Base-by-base conservation (phyloP, 2,113 vertebrate species). In the Phrynocephalus versicolor region DNA sequence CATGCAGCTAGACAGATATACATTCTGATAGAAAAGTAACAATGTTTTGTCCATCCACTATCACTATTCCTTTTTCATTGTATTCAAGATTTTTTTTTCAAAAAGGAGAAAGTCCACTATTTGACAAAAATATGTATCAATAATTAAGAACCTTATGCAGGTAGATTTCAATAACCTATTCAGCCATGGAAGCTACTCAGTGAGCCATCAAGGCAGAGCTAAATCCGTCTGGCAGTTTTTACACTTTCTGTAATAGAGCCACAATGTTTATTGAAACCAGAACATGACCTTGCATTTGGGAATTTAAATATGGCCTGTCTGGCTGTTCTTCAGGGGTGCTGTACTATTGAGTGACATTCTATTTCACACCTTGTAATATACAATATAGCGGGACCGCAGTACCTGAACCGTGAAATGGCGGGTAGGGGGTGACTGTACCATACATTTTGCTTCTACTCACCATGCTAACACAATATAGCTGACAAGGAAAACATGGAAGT, bases 171-270 rank as follows among this genome's bases (percentile, higher is more conserved):
- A 75, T 33, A 76, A 15, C 41, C 41, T 39, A 30, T n/a, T 62
- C 21, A 77, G 41, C 35, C 33, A 58, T 58, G 57, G 71, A n/a
- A 69, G 69, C 73, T 76, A n/a, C 33, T 60, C 27, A 57, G 27
- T 86, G 71, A 75, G 21, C 27, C 58, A 57, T 74, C 23, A 71
- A n/a, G 39, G 37, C 55, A 85, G 41, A 86, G 74, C 65, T 65
- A 74, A 75, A 65, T 15, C 21, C 71, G 33, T 51, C 14, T 2
- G n/a, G 80, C 19, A 9, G 71, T 82, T 58, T 82, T 87, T 41
- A 3, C 72, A 51, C 33, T 78, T 82, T 82, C 67, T 71, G 16
- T 45, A 83, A 83, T 77, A 62, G 78, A 51, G 62, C 65, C 71
- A 9, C 79, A 33, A 57, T 69, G 64, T 76, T 84, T 23, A 78